Conservation (phyloP, 2,113 vertebrate species). For the Gracilinanus agilis region DNA sequence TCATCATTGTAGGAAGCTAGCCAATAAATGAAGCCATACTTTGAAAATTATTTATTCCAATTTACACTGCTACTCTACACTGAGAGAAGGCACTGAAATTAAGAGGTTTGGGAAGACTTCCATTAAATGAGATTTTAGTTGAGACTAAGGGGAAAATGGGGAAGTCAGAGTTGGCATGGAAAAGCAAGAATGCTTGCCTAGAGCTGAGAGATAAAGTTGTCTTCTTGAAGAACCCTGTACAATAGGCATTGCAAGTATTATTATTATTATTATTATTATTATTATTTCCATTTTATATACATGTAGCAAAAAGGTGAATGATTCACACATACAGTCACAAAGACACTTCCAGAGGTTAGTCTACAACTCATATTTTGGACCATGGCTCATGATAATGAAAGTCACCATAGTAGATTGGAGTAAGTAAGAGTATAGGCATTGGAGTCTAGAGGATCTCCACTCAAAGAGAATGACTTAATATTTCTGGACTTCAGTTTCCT, state of each 20-base stretch:
- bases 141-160: background rate
- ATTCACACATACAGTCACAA: background rate
- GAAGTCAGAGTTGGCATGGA: background rate
- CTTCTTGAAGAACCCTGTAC: background rate
- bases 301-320: background rate
- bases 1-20: conserved; percentile 75
- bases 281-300: background rate
- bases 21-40: conserved; percentile 75
- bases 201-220: background rate
- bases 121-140: background rate
- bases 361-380: background rate
- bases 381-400: background rate
- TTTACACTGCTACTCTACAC: conserved; percentile 22
- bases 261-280: no score
- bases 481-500: background rate
- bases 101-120: background rate
- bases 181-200: background rate
- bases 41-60: conserved; percentile 80
- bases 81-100: background rate
- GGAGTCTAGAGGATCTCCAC: background rate
- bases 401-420: background rate
- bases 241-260: background rate
- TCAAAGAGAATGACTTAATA: background rate
- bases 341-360: background rate
- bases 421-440: background rate